Base-by-base conservation (phyloP, 2,888 invertebrate genomes). In the Pantelozetes paolii region DNA sequence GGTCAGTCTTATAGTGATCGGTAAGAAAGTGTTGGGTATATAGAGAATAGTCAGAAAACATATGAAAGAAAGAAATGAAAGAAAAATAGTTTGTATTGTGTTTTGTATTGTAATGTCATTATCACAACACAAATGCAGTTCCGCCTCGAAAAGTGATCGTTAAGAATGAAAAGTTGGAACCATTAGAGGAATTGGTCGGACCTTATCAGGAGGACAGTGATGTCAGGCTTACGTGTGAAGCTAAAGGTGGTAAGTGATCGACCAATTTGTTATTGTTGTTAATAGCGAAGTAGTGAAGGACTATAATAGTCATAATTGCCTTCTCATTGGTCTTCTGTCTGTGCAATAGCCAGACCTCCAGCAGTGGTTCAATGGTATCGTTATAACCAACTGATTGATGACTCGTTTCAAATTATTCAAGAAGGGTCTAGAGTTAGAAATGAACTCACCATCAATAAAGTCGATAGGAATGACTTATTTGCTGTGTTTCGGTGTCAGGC, bases 81-180 rank as follows among this genome's bases (percentile, higher is more conserved):
- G 18, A 28, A 30, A 72, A 23, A 40, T 23, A 9, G 13, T 50
- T 54, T 26, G 30, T 71, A 64, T 40, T 50, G 54, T 59, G 18
- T n/a, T 28, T 57, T n/a, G 20, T 13, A 15, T 30, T 23, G 23
- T 30, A 28, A 32, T 72, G 23, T 48, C 13, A 45, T 48, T 13
- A 42, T 71, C 18, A 8, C 23, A 54, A 18, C 18, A 18, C 40
- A 36, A 23, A 26, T 72, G n/a, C 45, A 73, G 73, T 73, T 26
- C 73, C 73, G 50, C 73, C 73, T n/a, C 32, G 40, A 23, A 73
- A 73, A 73, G 69, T 73, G 59, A 54, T 54, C 50, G 70, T 73
- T 54, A 70, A 36, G 50, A 40, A 73, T 45, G 70, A 62, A 45
- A 69, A 73, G 15, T 11, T 42, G 18, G 26, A 45, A 11, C 42